Conservation (phyloP, 2,113 vertebrate species). For the Corythornis madagascariensis region DNA sequence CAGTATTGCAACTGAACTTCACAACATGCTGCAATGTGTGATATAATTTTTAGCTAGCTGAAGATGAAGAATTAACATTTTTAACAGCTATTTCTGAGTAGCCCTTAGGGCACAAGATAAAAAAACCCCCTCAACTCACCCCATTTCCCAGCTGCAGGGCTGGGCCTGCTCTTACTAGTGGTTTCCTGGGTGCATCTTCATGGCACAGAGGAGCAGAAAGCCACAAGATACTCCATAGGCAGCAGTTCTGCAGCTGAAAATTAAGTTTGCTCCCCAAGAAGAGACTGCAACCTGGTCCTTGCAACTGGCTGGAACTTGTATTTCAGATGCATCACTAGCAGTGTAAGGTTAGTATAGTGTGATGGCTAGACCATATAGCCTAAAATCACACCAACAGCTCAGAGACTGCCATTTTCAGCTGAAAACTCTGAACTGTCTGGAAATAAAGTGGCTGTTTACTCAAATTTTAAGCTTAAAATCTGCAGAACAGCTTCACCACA, state of each 20-base stretch:
- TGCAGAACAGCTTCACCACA: background rate
- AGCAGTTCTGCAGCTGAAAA: background rate
- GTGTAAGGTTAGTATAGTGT: background rate
- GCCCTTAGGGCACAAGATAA: background rate
- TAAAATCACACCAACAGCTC: background rate
- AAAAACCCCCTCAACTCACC: background rate
- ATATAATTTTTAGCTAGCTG: background rate
- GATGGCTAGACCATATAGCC: background rate
- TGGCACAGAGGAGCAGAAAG: background rate
- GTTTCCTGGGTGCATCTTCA: background rate
- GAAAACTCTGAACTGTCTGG: background rate
- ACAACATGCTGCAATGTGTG: background rate
- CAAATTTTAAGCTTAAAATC: background rate
- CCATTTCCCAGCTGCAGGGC: background rate
- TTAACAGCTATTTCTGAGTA: background rate
- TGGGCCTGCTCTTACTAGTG: background rate
- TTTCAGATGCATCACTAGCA: background rate
- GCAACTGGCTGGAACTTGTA: background rate
- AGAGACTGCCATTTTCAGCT: background rate
- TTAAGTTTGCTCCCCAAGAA: background rate
- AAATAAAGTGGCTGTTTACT: background rate
- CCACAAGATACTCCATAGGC: rapidly evolving
- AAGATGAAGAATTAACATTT: slow-evolving; percentile 2
- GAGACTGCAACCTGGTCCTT: background rate
- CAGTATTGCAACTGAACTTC: background rate